Evolutionary conservation across 2,113 vertebrate genomes (phyloP).

Genomic region (Damaliscus lunatus): DNA sequence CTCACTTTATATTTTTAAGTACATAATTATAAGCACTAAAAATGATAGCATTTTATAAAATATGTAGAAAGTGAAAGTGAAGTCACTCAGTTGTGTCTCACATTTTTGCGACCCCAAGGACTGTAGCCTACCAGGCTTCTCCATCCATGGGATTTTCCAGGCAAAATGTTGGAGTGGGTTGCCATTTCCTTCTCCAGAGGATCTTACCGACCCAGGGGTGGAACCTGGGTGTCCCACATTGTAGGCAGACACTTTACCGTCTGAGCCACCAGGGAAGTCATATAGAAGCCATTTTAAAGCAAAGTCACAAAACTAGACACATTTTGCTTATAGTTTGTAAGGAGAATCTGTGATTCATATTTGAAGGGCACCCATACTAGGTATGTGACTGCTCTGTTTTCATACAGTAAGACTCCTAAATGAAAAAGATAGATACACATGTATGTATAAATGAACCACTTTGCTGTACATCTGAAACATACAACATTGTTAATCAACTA

Average conservation of each 20-base stretch:
- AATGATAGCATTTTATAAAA: background rate
- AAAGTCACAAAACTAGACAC: background rate
- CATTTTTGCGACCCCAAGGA: background rate
- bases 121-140: background rate
- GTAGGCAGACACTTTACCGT: background rate
- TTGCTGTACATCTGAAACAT: background rate
- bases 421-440: background rate
- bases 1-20: background rate
- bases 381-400: background rate
- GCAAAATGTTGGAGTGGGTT: background rate
- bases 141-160: background rate
- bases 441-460: background rate
- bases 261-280: background rate
- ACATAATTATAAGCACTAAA: background rate
- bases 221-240: rapidly evolving
- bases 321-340: background rate
- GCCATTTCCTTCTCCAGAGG: background rate
- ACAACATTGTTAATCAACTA: background rate
- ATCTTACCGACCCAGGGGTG: rapidly evolving
- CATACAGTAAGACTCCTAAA: background rate
- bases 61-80: background rate
- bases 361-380: background rate
- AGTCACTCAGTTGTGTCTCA: background rate
- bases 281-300: background rate
- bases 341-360: rapidly evolving